Evolutionary conservation across 2,113 vertebrate genomes (phyloP).

Genomic region (Corythornis cristatus): DNA sequence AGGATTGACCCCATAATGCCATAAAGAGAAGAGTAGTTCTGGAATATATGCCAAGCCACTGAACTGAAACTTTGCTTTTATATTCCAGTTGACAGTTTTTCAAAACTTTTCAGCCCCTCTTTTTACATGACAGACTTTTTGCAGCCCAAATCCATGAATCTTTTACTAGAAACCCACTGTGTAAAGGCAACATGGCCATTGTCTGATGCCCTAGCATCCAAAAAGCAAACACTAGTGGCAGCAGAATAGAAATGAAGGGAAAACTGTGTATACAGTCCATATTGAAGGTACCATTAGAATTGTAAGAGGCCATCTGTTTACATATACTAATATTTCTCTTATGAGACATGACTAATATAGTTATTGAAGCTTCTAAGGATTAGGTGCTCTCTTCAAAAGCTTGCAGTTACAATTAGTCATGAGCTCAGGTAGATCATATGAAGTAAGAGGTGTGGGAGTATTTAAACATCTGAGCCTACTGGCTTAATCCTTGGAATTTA

Average conservation of each 20-base stretch:
- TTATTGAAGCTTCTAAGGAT: not conserved
- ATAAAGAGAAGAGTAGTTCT: slow-evolving; percentile 15
- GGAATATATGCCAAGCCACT: slow-evolving; percentile 49
- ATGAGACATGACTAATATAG: not conserved
- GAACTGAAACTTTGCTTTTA: slow-evolving; percentile 22
- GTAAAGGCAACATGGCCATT: not conserved
- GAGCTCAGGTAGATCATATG: not conserved
- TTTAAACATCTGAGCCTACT: not conserved
- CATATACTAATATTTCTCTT: not conserved
- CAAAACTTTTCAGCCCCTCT: not conserved
- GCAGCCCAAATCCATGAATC: not conserved
- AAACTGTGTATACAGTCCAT: not conserved
- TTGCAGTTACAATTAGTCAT: not conserved
- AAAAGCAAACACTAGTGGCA: not conserved
- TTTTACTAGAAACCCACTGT: not conserved
- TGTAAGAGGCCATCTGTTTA: not conserved
- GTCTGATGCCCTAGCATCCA: not conserved
- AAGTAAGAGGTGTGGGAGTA: not conserved
- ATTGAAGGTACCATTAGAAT: not conserved
- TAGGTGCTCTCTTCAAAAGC: not conserved
- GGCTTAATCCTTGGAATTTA: not conserved
- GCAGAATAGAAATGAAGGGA: not conserved
- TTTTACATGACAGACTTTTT: not conserved
- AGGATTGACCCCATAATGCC: not conserved
- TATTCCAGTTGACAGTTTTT: slow-evolving; percentile 34